A percentile compares a stretch with the other conserved stretches of the same genome.
phyloP scores from a whole-genome alignment of 2,113 vertebrate genomes.

The Eurystomus gularis region DNA sequence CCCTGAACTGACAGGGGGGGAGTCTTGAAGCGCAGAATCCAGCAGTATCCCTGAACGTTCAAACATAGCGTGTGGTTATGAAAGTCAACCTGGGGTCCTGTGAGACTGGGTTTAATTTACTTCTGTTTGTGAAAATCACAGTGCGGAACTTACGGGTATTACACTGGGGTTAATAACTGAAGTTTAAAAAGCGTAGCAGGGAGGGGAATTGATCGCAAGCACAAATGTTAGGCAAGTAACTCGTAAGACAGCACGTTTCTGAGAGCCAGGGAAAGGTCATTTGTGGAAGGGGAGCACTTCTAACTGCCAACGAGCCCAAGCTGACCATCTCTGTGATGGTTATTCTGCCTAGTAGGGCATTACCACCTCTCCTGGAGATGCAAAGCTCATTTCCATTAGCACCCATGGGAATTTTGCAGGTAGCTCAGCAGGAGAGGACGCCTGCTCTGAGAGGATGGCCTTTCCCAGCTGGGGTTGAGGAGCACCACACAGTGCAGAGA shows the following conservation, averaged over 20 bases:
- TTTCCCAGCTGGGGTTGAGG: slow-evolving; percentile 16
- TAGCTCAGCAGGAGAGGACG: not conserved
- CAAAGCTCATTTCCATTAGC: not conserved
- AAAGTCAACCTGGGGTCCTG: not conserved
- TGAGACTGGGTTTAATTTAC: not conserved
- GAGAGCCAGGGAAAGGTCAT: not conserved
- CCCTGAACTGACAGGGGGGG: not conserved
- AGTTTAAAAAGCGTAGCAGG: not conserved
- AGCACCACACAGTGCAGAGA: not conserved
- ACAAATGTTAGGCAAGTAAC: not conserved
- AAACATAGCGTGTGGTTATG: not conserved
- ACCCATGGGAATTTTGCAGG: not conserved
- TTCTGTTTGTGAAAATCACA: not conserved
- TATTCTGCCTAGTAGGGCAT: not conserved
- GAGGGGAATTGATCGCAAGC: not conserved
- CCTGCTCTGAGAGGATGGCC: not conserved
- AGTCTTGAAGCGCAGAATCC: not conserved
- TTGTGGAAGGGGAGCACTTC: not conserved
- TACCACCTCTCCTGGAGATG: not conserved
- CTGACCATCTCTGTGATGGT: not conserved
- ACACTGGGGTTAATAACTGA: not conserved
- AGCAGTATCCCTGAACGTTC: slow-evolving; percentile 22
- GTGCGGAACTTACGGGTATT: not conserved
- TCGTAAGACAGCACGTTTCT: not conserved
- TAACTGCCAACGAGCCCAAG: not conserved